Evolutionary conservation across 2,888 invertebrate species (phyloP).

Genomic region (Pollenia labialis): DNA sequence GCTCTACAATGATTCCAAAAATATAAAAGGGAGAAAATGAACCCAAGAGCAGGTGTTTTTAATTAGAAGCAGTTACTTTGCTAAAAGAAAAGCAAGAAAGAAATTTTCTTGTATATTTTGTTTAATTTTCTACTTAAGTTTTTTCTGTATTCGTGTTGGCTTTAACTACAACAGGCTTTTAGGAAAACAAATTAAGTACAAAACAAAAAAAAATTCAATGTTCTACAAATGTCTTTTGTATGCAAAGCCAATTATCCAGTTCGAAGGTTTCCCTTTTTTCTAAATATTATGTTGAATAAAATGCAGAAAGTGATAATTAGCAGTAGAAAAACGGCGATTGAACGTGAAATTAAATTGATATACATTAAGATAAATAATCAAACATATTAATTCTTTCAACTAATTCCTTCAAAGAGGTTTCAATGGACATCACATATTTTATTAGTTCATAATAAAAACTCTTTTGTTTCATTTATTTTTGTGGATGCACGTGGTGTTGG

Average conservation of each 20-base stretch:
- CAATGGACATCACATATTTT: conserved; percentile 22
- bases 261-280: conserved; percentile 20
- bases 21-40: conserved; percentile 13
- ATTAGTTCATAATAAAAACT: conserved; percentile 15
- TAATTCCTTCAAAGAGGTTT: conserved; percentile 32
- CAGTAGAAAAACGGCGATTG: background rate
- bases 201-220: conserved; percentile 16
- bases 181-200: conserved; percentile 30
- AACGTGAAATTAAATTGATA: background rate
- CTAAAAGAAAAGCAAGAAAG: background rate
- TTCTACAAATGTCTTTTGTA: conserved; percentile 15
- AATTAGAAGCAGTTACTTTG: conserved; percentile 42
- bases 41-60: conserved; percentile 54
- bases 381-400: background rate
- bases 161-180: conserved; percentile 16
- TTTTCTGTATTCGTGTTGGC: background rate
- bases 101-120: conserved; percentile 15
- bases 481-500: background rate
- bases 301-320: background rate
- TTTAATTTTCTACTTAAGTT: conserved; percentile 22
- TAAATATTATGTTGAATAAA: background rate
- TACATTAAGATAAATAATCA: background rate
- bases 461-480: background rate
- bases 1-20: conserved; percentile 20
- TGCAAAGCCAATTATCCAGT: conserved; percentile 54